Percentiles rank a stretch among this genome's conserved stretches.
Evolutionary conservation across 1,140 invertebrate species (phyloP).

Genomic region (Heliconius melpomene): DNA sequence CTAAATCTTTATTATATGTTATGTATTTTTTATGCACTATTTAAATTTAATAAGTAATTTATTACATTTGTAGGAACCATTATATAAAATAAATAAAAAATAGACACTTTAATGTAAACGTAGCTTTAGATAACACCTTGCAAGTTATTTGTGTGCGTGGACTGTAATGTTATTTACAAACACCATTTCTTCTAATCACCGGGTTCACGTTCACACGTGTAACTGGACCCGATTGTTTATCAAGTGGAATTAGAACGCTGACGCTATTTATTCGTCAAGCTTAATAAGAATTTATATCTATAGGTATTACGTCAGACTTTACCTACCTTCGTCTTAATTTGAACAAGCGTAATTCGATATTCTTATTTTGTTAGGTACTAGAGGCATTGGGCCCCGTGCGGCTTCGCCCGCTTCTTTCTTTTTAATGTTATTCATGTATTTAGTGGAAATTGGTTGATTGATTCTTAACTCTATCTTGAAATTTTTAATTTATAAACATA

Average conservation of each 20-base stretch:
- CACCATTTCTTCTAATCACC: slow-evolving; percentile 20
- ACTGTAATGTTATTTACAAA: slow-evolving; percentile 9
- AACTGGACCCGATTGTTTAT: slow-evolving; percentile 24
- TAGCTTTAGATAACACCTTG: neutral
- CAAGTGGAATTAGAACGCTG: slow-evolving; percentile 14
- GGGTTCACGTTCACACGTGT: slow-evolving; percentile 9
- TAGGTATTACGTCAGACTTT: neutral
- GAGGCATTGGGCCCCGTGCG: too few relatives aligned
- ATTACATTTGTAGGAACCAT: too few relatives aligned
- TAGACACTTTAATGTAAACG: neutral
- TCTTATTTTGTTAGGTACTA: too few relatives aligned
- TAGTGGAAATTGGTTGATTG: too few relatives aligned
- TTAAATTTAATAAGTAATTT: too few relatives aligned
- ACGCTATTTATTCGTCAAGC: neutral
- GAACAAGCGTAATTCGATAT: neutral
- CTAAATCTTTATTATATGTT: too few relatives aligned
- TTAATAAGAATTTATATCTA: neutral
- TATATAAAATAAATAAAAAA: neutral
- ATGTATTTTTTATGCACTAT: too few relatives aligned
- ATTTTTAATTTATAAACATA: too few relatives aligned
- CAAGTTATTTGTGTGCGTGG: neutral
- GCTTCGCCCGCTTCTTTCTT: too few relatives aligned
- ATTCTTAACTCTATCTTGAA: too few relatives aligned
- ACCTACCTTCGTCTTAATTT: neutral
- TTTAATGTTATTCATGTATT: too few relatives aligned